phyloP scores from a whole-genome alignment of 2,113 vertebrate species.

The Stercorarius parasiticus region DNA sequence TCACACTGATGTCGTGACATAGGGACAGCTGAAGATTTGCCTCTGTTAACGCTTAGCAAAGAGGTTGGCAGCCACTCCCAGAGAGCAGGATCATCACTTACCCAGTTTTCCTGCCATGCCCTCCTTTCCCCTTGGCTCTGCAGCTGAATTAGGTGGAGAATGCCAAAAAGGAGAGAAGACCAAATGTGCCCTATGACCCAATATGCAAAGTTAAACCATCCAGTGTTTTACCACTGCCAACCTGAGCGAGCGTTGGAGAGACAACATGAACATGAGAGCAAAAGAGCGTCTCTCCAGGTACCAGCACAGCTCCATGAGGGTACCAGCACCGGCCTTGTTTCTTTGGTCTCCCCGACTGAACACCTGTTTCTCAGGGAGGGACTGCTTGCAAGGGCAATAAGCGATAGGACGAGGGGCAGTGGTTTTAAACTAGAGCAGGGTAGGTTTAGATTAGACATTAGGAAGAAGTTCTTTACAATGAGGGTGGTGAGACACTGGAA shows the following conservation, averaged over 20 bases:
- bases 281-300: neutral
- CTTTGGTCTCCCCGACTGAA: neutral
- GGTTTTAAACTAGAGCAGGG: too few species aligned
- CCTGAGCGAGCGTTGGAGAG: neutral
- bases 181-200: neutral
- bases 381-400: too few species aligned
- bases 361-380: neutral
- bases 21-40: neutral
- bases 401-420: too few species aligned
- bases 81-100: neutral
- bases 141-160: neutral
- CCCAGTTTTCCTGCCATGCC: neutral
- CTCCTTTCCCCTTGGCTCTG: neutral
- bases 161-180: neutral
- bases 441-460: too few species aligned
- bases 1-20: neutral
- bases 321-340: rapidly evolving
- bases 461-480: too few species aligned
- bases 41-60: neutral
- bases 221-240: neutral
- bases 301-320: neutral
- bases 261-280: neutral
- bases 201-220: neutral
- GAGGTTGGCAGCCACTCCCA: neutral
- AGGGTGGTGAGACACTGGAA: too few species aligned